Conservation (phyloP, 1,140 invertebrate species). For the Cotesia typhae region DNA sequence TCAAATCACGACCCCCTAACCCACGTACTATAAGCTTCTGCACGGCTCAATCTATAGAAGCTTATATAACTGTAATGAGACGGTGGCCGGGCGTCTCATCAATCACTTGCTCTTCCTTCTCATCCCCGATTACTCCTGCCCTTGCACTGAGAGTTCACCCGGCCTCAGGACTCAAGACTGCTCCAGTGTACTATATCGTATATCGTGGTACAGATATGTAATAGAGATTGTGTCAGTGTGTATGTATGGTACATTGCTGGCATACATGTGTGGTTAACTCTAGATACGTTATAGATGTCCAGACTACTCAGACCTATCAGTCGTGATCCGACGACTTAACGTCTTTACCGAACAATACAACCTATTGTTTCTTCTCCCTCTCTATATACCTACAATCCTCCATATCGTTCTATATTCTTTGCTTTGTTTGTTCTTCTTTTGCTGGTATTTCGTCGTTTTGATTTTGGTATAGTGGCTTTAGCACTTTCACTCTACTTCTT, state of each 20-base stretch:
- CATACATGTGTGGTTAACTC: conserved; percentile 22
- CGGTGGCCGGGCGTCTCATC: conserved; percentile 63
- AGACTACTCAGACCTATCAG: conserved; percentile 37
- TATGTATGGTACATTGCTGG: too few relatives aligned
- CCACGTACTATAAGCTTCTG: conserved; percentile 60
- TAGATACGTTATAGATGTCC: conserved; percentile 42
- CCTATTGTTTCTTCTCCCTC: conserved; percentile 10
- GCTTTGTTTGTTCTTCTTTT: not conserved
- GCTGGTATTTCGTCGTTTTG: too few relatives aligned
- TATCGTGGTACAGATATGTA: not conserved
- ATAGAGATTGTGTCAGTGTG: not conserved
- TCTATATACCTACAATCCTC: conserved; percentile 2
- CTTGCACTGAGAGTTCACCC: conserved; percentile 10
- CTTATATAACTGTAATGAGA: conserved; percentile 68
- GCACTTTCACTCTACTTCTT: too few relatives aligned
- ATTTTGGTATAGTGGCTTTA: too few relatives aligned
- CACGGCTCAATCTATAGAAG: conserved; percentile 64
- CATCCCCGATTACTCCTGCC: conserved; percentile 16
- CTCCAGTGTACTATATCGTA: conserved; percentile 10
- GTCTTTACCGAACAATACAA: conserved; percentile 33
- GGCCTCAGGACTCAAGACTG: not conserved
- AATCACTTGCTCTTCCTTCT: conserved; percentile 55
- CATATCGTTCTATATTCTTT: not conserved
- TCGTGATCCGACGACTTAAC: conserved; percentile 41
- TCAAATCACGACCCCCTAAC: conserved; percentile 62